A percentile compares a stretch with the other conserved stretches of the same genome.
Conservation (phyloP, 2,888 invertebrate genomes). For the Eurytoma californica region DNA sequence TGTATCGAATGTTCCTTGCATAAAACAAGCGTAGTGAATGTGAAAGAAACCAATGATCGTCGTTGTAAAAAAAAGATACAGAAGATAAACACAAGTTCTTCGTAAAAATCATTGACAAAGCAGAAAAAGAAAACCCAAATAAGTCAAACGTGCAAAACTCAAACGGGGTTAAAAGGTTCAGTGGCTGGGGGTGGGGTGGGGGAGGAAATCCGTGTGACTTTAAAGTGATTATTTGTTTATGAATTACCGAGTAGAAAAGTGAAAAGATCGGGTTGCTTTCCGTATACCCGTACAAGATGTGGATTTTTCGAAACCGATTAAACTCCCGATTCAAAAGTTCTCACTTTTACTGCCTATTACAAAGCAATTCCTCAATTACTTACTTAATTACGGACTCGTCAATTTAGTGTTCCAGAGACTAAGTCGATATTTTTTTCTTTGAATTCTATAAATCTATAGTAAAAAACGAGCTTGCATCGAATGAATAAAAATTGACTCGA, state of each 20-base stretch:
- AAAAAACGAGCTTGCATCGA: too few relatives aligned
- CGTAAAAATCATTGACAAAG: constrained; percentile 49
- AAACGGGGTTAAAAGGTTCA: constrained; percentile 42
- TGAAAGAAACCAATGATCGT: background rate
- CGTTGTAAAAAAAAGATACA: background rate
- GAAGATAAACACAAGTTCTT: background rate
- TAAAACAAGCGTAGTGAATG: constrained; percentile 25
- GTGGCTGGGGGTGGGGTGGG: background rate
- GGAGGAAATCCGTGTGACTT: constrained; percentile 6
- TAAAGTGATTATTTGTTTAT: constrained; percentile 9
- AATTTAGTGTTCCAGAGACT: background rate
- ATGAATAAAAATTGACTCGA: too few relatives aligned
- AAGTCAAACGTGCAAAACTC: constrained; percentile 55
- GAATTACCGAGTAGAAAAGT: constrained; percentile 4
- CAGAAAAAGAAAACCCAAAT: constrained; percentile 54
- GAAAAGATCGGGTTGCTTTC: constrained; percentile 34
- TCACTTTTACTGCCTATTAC: constrained; percentile 6
- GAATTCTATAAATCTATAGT: too few relatives aligned
- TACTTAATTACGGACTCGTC: background rate
- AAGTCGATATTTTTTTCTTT: too few relatives aligned
- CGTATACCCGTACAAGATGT: constrained; percentile 30
- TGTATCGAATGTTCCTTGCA: constrained; percentile 13
- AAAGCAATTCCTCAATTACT: background rate
- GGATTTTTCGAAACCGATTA: constrained; percentile 16
- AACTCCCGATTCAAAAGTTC: background rate